A percentile compares a stretch with the other conserved stretches of the same genome.
These are phyloP conservation scores for Microctonus hyperodae DNA, from an alignment of 2,888 invertebrate species.

Conservation along the genomic window DNA sequence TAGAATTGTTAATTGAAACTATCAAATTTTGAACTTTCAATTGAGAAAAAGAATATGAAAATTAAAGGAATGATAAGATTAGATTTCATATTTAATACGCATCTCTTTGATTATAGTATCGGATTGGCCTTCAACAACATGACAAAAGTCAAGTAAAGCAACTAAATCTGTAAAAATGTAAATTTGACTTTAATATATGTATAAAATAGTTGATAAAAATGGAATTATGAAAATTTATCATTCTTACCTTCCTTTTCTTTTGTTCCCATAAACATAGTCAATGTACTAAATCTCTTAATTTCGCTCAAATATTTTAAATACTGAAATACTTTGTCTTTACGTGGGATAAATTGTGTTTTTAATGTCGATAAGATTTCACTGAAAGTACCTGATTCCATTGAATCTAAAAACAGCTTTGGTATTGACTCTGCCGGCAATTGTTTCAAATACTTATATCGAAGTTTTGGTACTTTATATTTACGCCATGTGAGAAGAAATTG, in stretches of 20 bases:
- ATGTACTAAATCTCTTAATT: conserved; percentile 72
- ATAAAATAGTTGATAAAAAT: not conserved
- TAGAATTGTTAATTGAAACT: not conserved
- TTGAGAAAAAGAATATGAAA: not conserved
- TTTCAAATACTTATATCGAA: conserved; percentile 71
- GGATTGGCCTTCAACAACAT: conserved; percentile 48
- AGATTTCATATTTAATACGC: conserved; percentile 60
- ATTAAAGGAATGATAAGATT: conserved; percentile 30
- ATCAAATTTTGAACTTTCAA: not conserved
- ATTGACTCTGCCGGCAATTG: conserved; percentile 68
- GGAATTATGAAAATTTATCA: not conserved
- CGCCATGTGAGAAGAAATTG: conserved; percentile 74
- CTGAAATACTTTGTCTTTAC: conserved; percentile 61
- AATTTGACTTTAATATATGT: not conserved
- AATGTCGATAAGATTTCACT: conserved; percentile 69
- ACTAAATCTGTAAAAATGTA: conserved; percentile 58
- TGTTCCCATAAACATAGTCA: conserved; percentile 70
- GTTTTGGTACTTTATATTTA: conserved; percentile 63
- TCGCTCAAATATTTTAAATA: conserved; percentile 67
- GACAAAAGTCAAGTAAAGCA: conserved; percentile 58
- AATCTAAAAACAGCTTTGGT: conserved; percentile 72
- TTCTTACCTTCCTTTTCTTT: conserved; percentile 69
- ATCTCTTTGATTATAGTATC: conserved; percentile 57
- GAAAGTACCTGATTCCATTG: conserved; percentile 71
- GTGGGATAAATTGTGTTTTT: conserved; percentile 63